Percentiles rank a stretch among this genome's conserved stretches.
phyloP scores from a whole-genome alignment of 1,140 invertebrate genomes.

The Lepidurus packardi region DNA sequence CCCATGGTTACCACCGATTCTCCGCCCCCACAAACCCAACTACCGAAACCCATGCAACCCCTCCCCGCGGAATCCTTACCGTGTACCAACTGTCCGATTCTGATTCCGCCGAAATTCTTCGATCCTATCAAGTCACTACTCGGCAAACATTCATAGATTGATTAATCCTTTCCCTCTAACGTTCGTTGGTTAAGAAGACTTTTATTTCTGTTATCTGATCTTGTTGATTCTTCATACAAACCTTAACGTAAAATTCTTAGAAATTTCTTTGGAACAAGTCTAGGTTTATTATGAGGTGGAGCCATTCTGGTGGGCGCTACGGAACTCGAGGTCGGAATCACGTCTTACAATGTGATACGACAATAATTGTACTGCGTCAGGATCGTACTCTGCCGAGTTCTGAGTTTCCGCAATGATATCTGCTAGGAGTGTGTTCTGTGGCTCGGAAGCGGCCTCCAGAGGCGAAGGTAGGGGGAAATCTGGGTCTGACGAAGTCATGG shows the following conservation, averaged over 20 bases:
- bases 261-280: neutral
- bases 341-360: conserved; percentile 20
- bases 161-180: neutral
- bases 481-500: neutral
- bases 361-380: conserved; percentile 26
- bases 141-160: conserved; percentile 8
- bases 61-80: conserved; percentile 12
- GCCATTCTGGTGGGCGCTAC: neutral
- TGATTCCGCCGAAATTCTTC: neutral
- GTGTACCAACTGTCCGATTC: conserved; percentile 12
- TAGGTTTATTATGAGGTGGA: neutral
- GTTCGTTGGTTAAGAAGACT: conserved; percentile 1
- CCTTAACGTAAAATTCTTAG: neutral
- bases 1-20: neutral
- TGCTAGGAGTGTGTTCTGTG: neutral
- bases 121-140: conserved; percentile 19
- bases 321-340: conserved; percentile 22
- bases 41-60: neutral
- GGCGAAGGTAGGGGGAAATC: conserved; percentile 27
- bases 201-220: neutral
- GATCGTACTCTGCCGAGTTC: neutral
- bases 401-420: conserved; percentile 16
- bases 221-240: neutral
- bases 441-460: neutral
- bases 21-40: neutral